A percentile compares a stretch with the other conserved stretches of the same genome.
phyloP scores from a whole-genome alignment of 2,113 vertebrate genomes.

The Neotoma lepida region DNA sequence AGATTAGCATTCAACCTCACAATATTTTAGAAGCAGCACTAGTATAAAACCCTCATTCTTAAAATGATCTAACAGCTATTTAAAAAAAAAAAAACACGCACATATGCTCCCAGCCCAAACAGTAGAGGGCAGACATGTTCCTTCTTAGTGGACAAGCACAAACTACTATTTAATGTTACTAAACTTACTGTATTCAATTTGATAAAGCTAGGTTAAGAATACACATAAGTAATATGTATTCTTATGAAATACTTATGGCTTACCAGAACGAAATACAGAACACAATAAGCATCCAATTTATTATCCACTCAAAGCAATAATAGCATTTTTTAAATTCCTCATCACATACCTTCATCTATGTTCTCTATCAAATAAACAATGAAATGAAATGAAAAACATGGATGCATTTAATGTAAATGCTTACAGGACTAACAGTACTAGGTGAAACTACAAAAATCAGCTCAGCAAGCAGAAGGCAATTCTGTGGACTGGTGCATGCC shows the following conservation, averaged over 20 bases:
- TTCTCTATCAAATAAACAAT: conserved; percentile 4
- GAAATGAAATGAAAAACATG: conserved; percentile 10
- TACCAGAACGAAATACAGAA: not conserved
- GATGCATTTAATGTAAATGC: not conserved
- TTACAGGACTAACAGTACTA: not conserved
- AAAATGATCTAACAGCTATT: conserved; percentile 11
- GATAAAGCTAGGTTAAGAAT: not conserved
- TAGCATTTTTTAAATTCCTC: not conserved
- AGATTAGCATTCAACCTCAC: conserved; percentile 39
- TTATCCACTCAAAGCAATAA: not conserved
- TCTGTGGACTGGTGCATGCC: not conserved
- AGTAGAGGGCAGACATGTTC: conserved; percentile 74
- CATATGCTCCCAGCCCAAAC: conserved; percentile 43
- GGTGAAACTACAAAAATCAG: conserved; percentile 13
- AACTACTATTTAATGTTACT: conserved; percentile 1
- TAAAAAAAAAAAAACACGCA: not conserved
- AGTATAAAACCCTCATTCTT: not conserved
- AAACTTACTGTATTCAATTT: conserved; percentile 24
- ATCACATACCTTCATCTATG: not conserved
- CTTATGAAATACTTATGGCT: no score
- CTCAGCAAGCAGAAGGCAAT: conserved; percentile 10
- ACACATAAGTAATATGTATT: not conserved
- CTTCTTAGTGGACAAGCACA: conserved; percentile 1
- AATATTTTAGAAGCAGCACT: conserved; percentile 44
- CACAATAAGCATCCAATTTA: conserved; percentile 19